Base-by-base conservation (phyloP, 2,888 invertebrate genomes). In the Odontomyia ornata region DNA sequence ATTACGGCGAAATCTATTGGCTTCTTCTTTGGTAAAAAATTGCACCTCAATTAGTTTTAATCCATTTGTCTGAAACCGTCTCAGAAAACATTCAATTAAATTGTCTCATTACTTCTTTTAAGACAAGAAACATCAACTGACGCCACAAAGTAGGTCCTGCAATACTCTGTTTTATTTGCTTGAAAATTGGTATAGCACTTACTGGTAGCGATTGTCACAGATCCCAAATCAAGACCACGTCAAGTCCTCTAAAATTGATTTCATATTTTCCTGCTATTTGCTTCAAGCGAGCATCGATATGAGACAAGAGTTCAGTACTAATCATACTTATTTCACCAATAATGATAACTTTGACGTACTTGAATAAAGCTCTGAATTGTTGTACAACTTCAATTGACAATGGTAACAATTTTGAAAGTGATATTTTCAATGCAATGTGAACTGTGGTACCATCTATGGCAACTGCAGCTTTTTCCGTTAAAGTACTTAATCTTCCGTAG, bases 241-340 rank as follows among this genome's bases (percentile, higher is more conserved):
- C 82, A 25, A 84, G 56, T 47, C 84, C 83, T 36, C 83, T 84
- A 79, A 85, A 85, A 80, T 81, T 75, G n/a, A 46, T 79, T 5
- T 82, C 57, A 77, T 80, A 82, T 77, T 81, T 80, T 13, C 82
- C 83, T 46, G 83, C 84, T 7, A 85, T 84, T 81, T 85, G 83
- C 76, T 83, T 83, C 57, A 85, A 75, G 23, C 84, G 56, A 18
- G 78, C 25, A 81, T 84, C 82, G 47, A 84, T 82, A 75, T 83
- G 77, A 15, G 25, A 46, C 25, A 84, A 79, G 43, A 83, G 57
- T 77, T 84, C 83, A 23, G 83, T 83, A 15, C 82, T 77, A 77
- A 85, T 80, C 83, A 84, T 85, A 76, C 83, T 84, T 1, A 84
- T 77, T 82, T 84, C 84, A 79, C 84, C 84, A 47, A 84, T 83